Base-by-base conservation (phyloP, 2,888 invertebrate species). In the Hirtodrosophila trivittata region DNA sequence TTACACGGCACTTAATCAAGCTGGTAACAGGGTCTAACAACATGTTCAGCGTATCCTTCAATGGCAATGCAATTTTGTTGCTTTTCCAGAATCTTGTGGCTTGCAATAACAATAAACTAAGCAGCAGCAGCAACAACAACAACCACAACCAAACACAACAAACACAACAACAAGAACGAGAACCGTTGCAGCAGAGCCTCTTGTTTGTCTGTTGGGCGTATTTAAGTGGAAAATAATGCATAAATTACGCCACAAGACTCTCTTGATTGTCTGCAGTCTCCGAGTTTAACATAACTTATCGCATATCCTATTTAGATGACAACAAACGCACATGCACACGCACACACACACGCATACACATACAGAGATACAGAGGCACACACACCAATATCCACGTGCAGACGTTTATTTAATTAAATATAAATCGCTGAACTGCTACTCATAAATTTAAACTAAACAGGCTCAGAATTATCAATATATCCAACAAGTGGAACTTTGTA, bases 171-270 rank as follows among this genome's bases (percentile, higher is more conserved):
- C 26, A 38, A 25, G 21, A 49, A 18, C 25, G 56, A 51, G 32
- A 16, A 32, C 25, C 43, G n/a, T 3, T 13, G 14, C 35, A 35
- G 13, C 12, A 35, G n/a, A 12, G 28, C 32, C 16, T 45, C 26
- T 14, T 7, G n/a, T 49, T 37, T 63, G 56, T 45, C 58, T 65
- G 51, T 39, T 18, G 59, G 56, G 76, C 56, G 66, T 69, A 59
- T 60, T 59, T 62, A 66, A 77, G 77, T 77, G 64, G 66, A 81
- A 84, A 84, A 81, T 84, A 81, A 84, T 71, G 76, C 81, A 84
- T 81, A 81, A 84, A 82, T 81, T 84, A 76, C 69, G 60, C 68
- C 65, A 59, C 58, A 38, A 66, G 74, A 65, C 64, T 69, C 18
- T 21, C 70, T 66, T 56, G 59, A 75, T 43, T 42, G 51, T 59